Conservation (phyloP, 2,888 invertebrate species). For the Cantharis lateralis region DNA sequence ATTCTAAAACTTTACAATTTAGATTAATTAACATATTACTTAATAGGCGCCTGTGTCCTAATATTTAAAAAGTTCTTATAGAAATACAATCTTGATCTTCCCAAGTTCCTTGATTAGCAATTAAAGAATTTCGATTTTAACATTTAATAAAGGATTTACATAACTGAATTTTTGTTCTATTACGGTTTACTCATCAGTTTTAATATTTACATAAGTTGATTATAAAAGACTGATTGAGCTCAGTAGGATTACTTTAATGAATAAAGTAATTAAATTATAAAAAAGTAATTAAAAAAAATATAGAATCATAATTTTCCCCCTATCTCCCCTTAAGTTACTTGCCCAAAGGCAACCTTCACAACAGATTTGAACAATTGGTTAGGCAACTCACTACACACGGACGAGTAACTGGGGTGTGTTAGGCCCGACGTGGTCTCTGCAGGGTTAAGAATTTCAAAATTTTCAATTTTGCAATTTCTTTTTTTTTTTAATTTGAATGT, state of each 20-base stretch:
- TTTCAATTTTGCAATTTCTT: too few relatives aligned
- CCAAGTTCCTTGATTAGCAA: neutral
- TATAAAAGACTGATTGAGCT: neutral
- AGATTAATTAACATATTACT: conserved; percentile 16
- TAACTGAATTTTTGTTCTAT: neutral
- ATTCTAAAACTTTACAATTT: conserved; percentile 20
- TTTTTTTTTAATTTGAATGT: too few relatives aligned
- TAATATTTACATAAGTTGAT: neutral
- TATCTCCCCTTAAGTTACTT: too few relatives aligned
- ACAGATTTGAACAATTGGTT: too few relatives aligned
- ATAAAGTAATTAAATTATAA: neutral
- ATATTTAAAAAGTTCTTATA: neutral
- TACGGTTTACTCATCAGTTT: neutral
- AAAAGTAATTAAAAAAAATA: neutral
- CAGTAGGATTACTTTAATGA: neutral
- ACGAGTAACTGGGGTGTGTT: too few relatives aligned
- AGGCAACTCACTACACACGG: too few relatives aligned
- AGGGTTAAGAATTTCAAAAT: too few relatives aligned
- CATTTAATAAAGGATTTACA: neutral
- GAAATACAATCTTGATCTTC: neutral
- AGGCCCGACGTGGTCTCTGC: too few relatives aligned
- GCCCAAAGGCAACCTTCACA: too few relatives aligned
- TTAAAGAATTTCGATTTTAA: neutral
- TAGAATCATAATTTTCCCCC: too few relatives aligned
- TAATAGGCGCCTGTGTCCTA: neutral